Percentiles rank a stretch among this genome's conserved stretches.
These are phyloP conservation scores for Tetramorium bicarinatum DNA, from an alignment of 2,888 invertebrate genomes.

Conservation along the genomic window DNA sequence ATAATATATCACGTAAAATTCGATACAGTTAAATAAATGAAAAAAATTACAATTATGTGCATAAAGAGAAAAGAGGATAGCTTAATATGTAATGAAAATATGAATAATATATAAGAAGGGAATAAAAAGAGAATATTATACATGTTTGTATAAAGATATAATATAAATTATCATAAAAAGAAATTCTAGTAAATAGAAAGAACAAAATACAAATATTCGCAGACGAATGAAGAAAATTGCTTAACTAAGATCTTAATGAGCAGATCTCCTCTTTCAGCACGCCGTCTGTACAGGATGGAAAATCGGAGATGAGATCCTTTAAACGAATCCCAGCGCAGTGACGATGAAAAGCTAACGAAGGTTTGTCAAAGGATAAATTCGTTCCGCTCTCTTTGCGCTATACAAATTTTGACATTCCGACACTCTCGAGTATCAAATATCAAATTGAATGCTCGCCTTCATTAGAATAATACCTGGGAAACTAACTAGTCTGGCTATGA, in stretches of 20 bases:
- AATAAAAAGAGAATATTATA: slow-evolving; percentile 5
- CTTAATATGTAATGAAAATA: background rate
- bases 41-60: background rate
- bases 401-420: slow-evolving; percentile 61
- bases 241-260: slow-evolving; percentile 77
- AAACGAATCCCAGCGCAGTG: slow-evolving; percentile 58
- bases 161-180: slow-evolving; percentile 10
- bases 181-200: background rate
- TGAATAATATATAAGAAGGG: background rate
- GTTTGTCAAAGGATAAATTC: slow-evolving; percentile 69
- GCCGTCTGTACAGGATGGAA: slow-evolving; percentile 49
- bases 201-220: slow-evolving; percentile 51
- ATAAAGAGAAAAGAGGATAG: background rate
- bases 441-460: slow-evolving; percentile 8
- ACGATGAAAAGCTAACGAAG: slow-evolving; percentile 75
- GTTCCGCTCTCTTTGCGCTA: slow-evolving; percentile 49
- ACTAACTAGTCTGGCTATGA: background rate
- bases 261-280: slow-evolving; percentile 69
- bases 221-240: slow-evolving; percentile 68
- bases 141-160: background rate
- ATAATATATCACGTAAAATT: background rate
- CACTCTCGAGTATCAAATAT: slow-evolving; percentile 50
- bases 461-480: slow-evolving; percentile 34
- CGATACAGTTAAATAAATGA: background rate
- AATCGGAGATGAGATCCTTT: slow-evolving; percentile 66